Evolutionary conservation across 2,888 invertebrate species (phyloP).

Genomic region (Dynastes hyllus): DNA sequence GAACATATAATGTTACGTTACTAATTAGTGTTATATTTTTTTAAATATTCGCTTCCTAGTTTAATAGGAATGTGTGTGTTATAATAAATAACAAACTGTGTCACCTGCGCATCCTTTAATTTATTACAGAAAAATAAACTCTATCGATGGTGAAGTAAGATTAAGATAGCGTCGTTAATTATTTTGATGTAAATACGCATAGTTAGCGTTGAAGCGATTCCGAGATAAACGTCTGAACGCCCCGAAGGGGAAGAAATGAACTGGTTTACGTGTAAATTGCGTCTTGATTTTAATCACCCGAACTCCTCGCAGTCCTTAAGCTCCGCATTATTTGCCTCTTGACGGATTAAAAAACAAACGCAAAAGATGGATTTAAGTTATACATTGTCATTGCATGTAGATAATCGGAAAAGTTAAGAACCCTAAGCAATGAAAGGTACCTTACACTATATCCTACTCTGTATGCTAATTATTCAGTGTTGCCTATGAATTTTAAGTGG

Average conservation of each 20-base stretch:
- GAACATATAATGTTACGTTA: background rate
- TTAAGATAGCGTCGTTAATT: constrained; percentile 35
- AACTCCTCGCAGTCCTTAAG: background rate
- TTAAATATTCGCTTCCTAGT: background rate
- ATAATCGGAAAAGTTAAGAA: too few relatives aligned
- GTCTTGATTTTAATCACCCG: constrained; percentile 5
- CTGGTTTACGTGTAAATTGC: constrained; percentile 12
- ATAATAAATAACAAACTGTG: constrained; percentile 17
- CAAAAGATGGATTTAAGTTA: too few relatives aligned
- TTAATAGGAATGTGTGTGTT: background rate
- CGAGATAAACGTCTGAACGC: constrained; percentile 17
- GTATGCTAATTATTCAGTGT: too few relatives aligned
- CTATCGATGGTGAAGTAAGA: constrained; percentile 18
- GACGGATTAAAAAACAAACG: background rate
- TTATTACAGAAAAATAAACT: constrained; percentile 36
- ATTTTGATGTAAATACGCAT: constrained; percentile 33
- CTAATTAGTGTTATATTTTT: constrained; percentile 9
- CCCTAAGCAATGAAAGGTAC: too few relatives aligned
- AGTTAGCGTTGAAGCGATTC: constrained; percentile 23
- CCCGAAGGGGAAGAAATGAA: constrained; percentile 13
- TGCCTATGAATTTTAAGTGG: too few relatives aligned
- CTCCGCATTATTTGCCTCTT: background rate
- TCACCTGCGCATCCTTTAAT: constrained; percentile 31
- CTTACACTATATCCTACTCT: too few relatives aligned
- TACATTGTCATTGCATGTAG: too few relatives aligned